Base-by-base conservation (phyloP, 2,113 vertebrate genomes). In the Phylloscopus whistleri region DNA sequence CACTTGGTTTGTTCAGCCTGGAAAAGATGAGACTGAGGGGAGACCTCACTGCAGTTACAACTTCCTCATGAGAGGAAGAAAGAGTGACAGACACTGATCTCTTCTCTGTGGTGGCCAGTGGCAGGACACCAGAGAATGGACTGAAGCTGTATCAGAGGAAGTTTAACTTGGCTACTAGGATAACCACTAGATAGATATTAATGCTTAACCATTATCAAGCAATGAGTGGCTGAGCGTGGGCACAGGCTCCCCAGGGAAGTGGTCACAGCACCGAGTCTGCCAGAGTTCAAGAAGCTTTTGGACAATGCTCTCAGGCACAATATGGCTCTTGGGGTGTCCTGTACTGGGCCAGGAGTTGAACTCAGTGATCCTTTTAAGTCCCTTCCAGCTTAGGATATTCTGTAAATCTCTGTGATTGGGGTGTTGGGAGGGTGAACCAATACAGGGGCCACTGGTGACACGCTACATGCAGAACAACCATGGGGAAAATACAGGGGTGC, bases 391-490 rank as follows among this genome's bases (percentile, higher is more conserved):
- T 30, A 41, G 44, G 35, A 41, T 59, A n/a, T 41, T 59, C 64
- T 82, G 3, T 82, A 35, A 49, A 44, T 37, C 24, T 58, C 16
- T 76, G 35, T 46, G 41, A 33, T 18, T 15, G 2, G 0, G 16
- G 27, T 9, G 1, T 2, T 2, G 0, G 46, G 44, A 72, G 35
- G 8, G 16, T 48, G 44, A 76, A 28, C 16, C 58, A 41, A 7
- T 12, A 20, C 5, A 10, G 60, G 53, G 20, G 59, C 16, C 1
- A 1, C 70, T 2, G 4, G 6, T 43, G 66, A 77, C 23, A 21
- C 1, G 0, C 19, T 27, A 13, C 19, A 4, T 17, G 17, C 31
- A 46, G 76, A 59, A 44, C 22, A 59, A 19, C 4, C 24, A 3
- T 0, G 23, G 35, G 13, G 12, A 11, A 24, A 27, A 30, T n/a